Evolutionary conservation across 2,113 vertebrate genomes (phyloP).

Genomic region (Dicerorhinus sumatrensis): DNA sequence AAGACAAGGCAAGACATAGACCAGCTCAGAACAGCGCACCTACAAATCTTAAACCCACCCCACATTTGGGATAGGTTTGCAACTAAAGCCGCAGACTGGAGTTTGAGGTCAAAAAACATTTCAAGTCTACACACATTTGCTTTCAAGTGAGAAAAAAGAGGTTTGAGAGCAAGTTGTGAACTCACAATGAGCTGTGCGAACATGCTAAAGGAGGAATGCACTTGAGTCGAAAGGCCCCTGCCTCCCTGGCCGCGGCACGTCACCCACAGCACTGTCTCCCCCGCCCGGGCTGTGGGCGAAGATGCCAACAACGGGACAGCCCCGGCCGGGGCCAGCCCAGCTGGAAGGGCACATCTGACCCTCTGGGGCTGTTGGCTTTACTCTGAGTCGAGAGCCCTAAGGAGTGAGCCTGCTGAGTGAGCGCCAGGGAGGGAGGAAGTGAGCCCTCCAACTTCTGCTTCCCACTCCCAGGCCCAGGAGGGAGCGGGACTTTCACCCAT

Average conservation of each 20-base stretch:
- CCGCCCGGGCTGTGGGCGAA: no score
- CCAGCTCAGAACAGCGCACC: neutral
- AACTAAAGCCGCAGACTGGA: neutral
- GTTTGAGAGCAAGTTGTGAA: neutral
- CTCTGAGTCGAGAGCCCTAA: neutral
- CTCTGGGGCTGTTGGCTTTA: neutral
- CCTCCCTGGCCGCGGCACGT: fast-evolving
- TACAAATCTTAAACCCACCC: neutral
- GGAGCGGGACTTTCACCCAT: neutral
- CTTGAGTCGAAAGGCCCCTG: no score
- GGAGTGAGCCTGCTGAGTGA: neutral
- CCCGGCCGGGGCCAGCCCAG: neutral
- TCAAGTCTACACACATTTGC: no score
- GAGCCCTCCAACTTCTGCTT: neutral
- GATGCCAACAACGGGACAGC: neutral
- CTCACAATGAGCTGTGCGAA: fast-evolving
- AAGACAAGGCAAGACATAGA: neutral
- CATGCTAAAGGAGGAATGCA: no score
- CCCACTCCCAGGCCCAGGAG: neutral
- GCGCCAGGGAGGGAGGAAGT: neutral
- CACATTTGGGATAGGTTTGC: neutral
- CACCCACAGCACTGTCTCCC: neutral
- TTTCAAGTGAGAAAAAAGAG: neutral
- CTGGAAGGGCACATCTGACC: neutral
- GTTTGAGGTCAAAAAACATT: neutral